Conservation (phyloP, 2,797 vertebrate genomes). For the Takifugu ocellatus region DNA sequence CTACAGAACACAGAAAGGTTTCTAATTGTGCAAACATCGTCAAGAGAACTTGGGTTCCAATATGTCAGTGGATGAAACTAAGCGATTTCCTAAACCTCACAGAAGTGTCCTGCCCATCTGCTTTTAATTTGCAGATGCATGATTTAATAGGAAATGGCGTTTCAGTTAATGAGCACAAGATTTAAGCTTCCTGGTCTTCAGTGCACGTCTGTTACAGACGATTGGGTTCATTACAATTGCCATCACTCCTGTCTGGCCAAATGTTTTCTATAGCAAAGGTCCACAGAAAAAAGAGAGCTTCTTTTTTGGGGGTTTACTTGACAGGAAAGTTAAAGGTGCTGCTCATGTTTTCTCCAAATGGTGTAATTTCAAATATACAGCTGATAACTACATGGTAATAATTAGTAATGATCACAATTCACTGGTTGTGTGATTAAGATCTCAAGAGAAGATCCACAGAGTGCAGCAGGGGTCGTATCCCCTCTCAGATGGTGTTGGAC, state of each 20-base stretch:
- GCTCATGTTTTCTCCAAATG: too few species aligned
- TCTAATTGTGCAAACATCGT: neutral
- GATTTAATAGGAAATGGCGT: slow-evolving; percentile 34
- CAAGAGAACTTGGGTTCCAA: slow-evolving; percentile 5
- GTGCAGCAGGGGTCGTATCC: too few species aligned
- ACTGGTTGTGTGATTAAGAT: too few species aligned
- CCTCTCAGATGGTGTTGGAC: too few species aligned
- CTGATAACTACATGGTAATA: too few species aligned
- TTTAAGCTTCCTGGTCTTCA: slow-evolving; percentile 31
- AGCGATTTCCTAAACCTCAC: slow-evolving; percentile 17
- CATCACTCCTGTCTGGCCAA: slow-evolving; percentile 17
- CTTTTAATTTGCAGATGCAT: slow-evolving; percentile 7
- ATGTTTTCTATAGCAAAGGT: slow-evolving; percentile 7
- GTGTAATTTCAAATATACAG: too few species aligned
- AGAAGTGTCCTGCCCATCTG: slow-evolving; percentile 27
- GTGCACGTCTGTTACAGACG: slow-evolving; percentile 39
- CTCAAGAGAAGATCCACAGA: too few species aligned
- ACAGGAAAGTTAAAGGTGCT: too few species aligned
- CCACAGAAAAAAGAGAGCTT: too few species aligned
- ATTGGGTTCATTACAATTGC: slow-evolving; percentile 19
- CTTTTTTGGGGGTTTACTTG: too few species aligned
- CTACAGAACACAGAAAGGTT: neutral
- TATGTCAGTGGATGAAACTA: slow-evolving; percentile 12
- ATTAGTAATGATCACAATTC: too few species aligned
- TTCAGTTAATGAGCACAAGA: slow-evolving; percentile 28